Evolutionary conservation across 2,888 invertebrate genomes (phyloP).

Genomic region (Rhogogaster chlorosoma): DNA sequence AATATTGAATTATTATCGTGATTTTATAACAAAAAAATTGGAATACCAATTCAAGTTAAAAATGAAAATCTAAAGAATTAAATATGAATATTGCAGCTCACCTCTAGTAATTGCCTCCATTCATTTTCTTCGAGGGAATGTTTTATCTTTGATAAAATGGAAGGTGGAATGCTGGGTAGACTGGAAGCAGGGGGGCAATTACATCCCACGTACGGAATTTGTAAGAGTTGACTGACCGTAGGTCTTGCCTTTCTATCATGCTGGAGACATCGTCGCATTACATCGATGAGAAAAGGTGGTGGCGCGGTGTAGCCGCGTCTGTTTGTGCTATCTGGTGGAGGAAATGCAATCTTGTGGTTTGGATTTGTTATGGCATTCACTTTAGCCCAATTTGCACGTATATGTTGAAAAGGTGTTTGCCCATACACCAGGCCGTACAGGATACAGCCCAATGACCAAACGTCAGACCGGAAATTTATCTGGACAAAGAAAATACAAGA

Average conservation of each 20-base stretch:
- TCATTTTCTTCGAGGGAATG: conserved; percentile 69
- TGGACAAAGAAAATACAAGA: conserved; percentile 70
- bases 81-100: conserved; percentile 54
- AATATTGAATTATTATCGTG: neutral
- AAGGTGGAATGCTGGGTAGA: conserved; percentile 64
- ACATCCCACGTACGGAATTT: conserved; percentile 76
- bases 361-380: conserved; percentile 89
- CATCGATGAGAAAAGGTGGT: conserved; percentile 82
- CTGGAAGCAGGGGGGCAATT: conserved; percentile 52
- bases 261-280: conserved; percentile 86
- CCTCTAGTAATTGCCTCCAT: conserved; percentile 72
- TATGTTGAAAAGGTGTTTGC: conserved; percentile 93
- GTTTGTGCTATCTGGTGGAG: conserved; percentile 71
- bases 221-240: conserved; percentile 86
- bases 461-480: conserved; percentile 95
- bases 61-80: neutral
- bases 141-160: conserved; percentile 70
- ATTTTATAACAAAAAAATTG: neutral
- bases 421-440: conserved; percentile 95
- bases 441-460: conserved; percentile 99
- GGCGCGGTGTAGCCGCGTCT: conserved; percentile 66
- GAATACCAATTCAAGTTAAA: neutral
- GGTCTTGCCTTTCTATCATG: conserved; percentile 87
- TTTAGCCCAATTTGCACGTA: conserved; percentile 86
- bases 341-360: conserved; percentile 87